These are phyloP conservation scores for Parotia lawesii DNA, from an alignment of 2,113 vertebrate genomes.

Conservation along the genomic window DNA sequence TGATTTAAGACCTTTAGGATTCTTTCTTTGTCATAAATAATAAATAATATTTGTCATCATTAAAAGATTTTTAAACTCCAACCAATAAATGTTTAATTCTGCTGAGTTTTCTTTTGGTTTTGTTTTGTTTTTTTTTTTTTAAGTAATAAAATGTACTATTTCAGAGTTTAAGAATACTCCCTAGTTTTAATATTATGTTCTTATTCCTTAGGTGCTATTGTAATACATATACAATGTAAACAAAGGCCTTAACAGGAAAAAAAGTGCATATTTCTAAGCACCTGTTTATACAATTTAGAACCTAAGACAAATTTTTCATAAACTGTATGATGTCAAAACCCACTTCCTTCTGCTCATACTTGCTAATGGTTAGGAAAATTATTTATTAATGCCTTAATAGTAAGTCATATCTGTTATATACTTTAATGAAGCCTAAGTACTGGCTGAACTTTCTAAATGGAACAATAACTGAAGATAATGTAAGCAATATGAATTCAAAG, in stretches of 20 bases:
- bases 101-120: not conserved
- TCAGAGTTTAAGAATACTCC: slow-evolving; percentile 11
- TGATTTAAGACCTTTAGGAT: not conserved
- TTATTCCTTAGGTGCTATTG: not conserved
- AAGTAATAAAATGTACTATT: slow-evolving; percentile 21
- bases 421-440: not conserved
- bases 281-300: not conserved
- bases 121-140: not conserved
- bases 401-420: not conserved
- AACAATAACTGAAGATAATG: not conserved
- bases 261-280: not conserved
- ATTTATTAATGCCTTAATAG: not conserved
- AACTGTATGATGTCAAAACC: not conserved
- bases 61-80: not conserved
- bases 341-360: not conserved
- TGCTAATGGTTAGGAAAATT: not conserved
- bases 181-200: not conserved
- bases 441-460: not conserved
- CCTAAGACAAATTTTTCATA: not conserved
- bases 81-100: not conserved
- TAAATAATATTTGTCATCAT: not conserved
- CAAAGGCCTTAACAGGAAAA: not conserved
- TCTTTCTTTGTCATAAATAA: not conserved
- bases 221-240: slow-evolving; percentile 26
- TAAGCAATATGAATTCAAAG: not conserved